Evolutionary conservation across 92 coral and sea anemone species (phyloP), one percentile per base, ranked within the genome.

Genomic region (Anthopleura xanthogrammica): DNA sequence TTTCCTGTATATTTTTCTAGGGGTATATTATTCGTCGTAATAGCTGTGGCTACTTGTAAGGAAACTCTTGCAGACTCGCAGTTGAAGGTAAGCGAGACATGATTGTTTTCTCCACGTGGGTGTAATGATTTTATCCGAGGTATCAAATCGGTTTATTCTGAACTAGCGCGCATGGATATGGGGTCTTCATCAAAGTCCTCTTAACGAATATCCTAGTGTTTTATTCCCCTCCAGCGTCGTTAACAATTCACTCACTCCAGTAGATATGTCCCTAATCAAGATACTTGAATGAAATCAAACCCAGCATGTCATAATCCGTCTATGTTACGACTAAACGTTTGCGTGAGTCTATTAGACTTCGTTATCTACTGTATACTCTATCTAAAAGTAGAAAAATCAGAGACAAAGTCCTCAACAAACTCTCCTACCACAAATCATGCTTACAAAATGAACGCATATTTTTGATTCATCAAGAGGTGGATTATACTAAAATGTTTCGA

Each of bases 31-130:
- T 16, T 40, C 19, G 66, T 42, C 65, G 22, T 80, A 41, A 7
- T 80, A 46, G 75, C 83, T 60, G 75, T 80, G 72, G 54, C 65
- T n/a, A 42, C 11, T 17, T 39, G 83, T 65, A 16, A 16, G 41
- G 76, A 65, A 41, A 65, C 55, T 41, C 40, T 19, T 65, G 13
- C 60, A 77, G 80, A 13, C 56, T 64, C 58, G 50, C 72, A 43
- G 41, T 5, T 1, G 5, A 52, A 60, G 83, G 83, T 80, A 50
- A 80, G 83, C 4, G 2, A 36, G 40, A 19, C 24, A 62, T 68
- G 5, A 29, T 10, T 2, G 5, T 40, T 39, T 41, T 64, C 60
- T 20, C 29, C 80, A 77, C 80, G 80, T 77, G 80, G 58, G 62
- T 77, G 64, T 1, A 55, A 16, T 20, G 19, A 20, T 77, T 60